Conservation (phyloP, 2,113 vertebrate species). For the Chlorodrepanis virens region DNA sequence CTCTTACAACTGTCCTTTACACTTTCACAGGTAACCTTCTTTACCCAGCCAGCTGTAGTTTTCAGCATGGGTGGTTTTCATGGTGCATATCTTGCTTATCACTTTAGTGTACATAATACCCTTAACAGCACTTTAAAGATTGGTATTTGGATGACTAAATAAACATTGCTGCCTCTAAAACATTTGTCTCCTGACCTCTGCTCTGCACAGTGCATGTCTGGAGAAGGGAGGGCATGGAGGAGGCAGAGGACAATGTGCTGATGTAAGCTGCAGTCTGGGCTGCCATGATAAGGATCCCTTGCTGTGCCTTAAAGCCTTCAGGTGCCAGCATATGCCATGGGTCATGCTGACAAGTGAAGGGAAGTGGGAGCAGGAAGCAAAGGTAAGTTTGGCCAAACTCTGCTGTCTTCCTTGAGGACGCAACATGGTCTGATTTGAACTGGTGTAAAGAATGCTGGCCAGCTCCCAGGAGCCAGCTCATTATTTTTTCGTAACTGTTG, state of each 20-base stretch:
- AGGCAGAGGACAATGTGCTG: not conserved
- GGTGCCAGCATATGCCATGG: not conserved
- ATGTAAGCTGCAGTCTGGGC: not conserved
- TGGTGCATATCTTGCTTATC: not conserved
- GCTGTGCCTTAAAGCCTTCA: not conserved
- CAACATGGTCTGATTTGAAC: not conserved
- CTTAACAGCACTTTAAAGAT: not conserved
- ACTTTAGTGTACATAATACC: not conserved
- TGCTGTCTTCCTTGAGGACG: not conserved
- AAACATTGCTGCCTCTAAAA: not conserved
- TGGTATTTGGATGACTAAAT: not conserved
- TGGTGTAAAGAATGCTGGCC: not conserved
- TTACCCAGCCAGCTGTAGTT: not conserved
- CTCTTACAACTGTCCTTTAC: not conserved
- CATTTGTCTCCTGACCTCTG: not conserved
- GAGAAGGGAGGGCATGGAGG: not conserved
- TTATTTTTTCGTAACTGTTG: not conserved
- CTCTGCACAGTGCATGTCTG: not conserved
- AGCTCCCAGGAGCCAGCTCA: not conserved
- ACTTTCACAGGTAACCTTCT: not conserved
- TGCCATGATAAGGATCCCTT: not conserved
- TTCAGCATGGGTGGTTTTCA: constrained; percentile 14
- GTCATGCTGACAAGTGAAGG: not conserved
- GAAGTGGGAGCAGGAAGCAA: not conserved
- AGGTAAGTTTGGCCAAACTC: not conserved